These are phyloP conservation scores for Eupithecia vulgata DNA, from an alignment of 2,888 invertebrate species.

Conservation along the genomic window DNA sequence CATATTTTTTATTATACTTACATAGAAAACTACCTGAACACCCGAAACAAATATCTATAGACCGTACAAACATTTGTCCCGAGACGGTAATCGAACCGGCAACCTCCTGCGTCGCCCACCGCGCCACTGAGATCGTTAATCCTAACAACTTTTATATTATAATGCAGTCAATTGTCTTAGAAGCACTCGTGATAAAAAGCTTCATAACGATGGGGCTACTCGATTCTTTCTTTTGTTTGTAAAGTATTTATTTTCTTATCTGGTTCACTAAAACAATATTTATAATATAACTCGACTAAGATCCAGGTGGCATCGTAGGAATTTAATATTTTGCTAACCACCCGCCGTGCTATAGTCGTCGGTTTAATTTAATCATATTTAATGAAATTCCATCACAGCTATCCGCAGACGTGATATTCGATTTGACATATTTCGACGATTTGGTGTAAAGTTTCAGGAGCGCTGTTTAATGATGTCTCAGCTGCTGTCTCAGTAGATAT, in stretches of 20 bases:
- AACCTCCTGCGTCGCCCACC: no score
- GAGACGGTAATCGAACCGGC: no score
- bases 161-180: neutral
- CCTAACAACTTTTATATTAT: no score
- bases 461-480: slow-evolving; percentile 1
- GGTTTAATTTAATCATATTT: slow-evolving; percentile 55
- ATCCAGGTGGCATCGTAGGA: slow-evolving; percentile 40
- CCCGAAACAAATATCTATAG: no score
- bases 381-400: slow-evolving; percentile 61
- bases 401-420: slow-evolving; percentile 39
- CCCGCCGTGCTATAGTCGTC: slow-evolving; percentile 43
- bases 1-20: no score
- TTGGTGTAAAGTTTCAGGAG: slow-evolving; percentile 22
- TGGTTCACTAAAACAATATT: slow-evolving; percentile 17
- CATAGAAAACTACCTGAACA: no score
- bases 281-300: slow-evolving; percentile 5
- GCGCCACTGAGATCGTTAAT: no score
- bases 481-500: neutral
- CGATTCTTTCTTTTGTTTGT: neutral
- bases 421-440: slow-evolving; percentile 30
- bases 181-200: neutral
- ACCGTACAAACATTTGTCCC: no score
- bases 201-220: neutral
- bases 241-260: neutral
- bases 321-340: slow-evolving; percentile 59